These are phyloP conservation scores for Sebastes paucispinis DNA, from an alignment of 2,797 vertebrate species.

Conservation along the genomic window DNA sequence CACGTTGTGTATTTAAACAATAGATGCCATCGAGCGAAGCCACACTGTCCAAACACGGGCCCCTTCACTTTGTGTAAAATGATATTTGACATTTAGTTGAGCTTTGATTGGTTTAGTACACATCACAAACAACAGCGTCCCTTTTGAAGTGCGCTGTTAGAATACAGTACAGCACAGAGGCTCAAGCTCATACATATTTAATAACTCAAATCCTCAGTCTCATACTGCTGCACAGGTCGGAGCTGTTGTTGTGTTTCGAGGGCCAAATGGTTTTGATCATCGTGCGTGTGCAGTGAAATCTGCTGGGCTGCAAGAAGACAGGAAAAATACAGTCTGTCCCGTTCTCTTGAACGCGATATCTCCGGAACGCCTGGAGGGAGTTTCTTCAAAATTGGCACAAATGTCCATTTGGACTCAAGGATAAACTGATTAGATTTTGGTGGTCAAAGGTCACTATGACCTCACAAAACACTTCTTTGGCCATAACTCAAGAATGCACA, in stretches of 20 bases:
- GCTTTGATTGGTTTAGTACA: conserved; percentile 61
- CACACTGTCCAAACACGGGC: conserved; percentile 40
- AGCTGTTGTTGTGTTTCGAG: conserved; percentile 27
- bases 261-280: conserved; percentile 46
- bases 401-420: too few species aligned
- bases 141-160: conserved; percentile 57
- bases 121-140: conserved; percentile 47
- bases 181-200: conserved; percentile 74
- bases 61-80: conserved; percentile 36
- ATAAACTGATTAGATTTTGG: too few species aligned
- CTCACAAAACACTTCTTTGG: too few species aligned
- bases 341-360: too few species aligned
- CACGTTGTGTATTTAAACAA: conserved; percentile 24
- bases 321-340: neutral
- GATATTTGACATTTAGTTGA: conserved; percentile 49
- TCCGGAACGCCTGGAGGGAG: too few species aligned
- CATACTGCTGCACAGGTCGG: conserved; percentile 34
- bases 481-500: too few species aligned
- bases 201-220: conserved; percentile 53
- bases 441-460: too few species aligned
- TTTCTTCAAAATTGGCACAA: too few species aligned
- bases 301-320: neutral
- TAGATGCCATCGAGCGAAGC: conserved; percentile 18
- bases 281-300: neutral
- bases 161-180: conserved; percentile 40